Conservation (phyloP, 2,888 invertebrate species). For the Mesorhabditis spiculigera region DNA sequence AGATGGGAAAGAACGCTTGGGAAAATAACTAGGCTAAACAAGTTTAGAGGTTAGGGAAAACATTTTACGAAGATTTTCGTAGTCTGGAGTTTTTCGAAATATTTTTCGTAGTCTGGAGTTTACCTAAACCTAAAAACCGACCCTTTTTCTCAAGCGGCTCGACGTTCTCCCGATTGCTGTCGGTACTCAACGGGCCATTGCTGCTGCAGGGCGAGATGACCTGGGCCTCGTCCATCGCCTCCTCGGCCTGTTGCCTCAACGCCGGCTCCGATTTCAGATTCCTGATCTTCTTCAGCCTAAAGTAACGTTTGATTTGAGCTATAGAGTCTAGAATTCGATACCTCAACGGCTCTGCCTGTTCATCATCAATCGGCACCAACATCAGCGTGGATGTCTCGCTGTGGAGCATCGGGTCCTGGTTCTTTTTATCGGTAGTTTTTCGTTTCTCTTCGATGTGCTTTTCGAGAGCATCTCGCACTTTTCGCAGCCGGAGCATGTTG, state of each 20-base stretch:
- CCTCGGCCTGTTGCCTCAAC: not conserved
- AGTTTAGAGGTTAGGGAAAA: no score
- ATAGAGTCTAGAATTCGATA: not conserved
- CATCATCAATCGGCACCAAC: conserved; percentile 6
- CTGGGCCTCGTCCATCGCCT: not conserved
- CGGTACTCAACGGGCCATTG: not conserved
- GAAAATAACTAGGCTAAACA: no score
- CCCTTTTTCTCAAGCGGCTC: not conserved
- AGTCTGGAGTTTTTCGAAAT: no score
- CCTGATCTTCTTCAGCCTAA: not conserved
- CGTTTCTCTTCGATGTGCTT: conserved; percentile 1
- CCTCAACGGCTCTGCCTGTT: conserved; percentile 4
- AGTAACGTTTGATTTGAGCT: not conserved
- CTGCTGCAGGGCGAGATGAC: conserved; percentile 5
- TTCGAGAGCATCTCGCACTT: not conserved
- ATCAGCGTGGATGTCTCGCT: not conserved
- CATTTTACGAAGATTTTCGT: no score
- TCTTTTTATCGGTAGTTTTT: not conserved
- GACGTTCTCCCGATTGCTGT: not conserved
- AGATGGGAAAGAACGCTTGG: no score
- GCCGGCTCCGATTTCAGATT: not conserved
- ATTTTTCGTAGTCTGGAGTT: no score
- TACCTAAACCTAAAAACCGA: no score
- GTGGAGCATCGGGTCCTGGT: not conserved
- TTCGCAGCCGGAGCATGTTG: not conserved